Conservation (phyloP, 2,888 invertebrate genomes). For the Eudasyphora cyanicolor region DNA sequence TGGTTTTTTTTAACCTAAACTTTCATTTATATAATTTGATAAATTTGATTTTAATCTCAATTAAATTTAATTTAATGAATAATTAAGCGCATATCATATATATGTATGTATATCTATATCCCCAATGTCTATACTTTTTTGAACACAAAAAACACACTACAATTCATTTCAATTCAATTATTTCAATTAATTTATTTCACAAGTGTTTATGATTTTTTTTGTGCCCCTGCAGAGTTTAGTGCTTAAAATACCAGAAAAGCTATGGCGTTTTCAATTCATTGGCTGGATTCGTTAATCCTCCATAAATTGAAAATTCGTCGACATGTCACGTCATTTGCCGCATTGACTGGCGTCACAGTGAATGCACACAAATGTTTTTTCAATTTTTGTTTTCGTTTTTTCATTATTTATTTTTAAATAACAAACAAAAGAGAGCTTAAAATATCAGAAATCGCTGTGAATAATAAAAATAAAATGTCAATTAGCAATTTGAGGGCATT, state of each 20-base stretch:
- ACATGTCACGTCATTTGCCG: background rate
- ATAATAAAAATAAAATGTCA: slow-evolving; percentile 27
- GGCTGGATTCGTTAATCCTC: slow-evolving; percentile 6
- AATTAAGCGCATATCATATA: background rate
- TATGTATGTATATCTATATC: no score
- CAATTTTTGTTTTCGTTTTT: no score
- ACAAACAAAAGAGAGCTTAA: slow-evolving; percentile 2
- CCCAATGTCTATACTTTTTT: no score
- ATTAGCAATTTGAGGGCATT: slow-evolving; percentile 19
- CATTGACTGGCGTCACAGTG: background rate
- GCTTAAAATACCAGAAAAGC: background rate
- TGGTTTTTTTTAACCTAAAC: background rate
- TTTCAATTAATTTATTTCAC: slow-evolving; percentile 21
- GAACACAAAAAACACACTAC: no score
- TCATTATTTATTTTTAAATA: no score
- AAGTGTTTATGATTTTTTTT: background rate
- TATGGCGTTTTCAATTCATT: background rate
- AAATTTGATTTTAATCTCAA: background rate
- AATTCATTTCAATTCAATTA: slow-evolving; percentile 7
- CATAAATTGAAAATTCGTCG: slow-evolving; percentile 11
- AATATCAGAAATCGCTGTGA: slow-evolving; percentile 4
- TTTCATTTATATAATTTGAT: background rate
- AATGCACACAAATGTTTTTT: background rate
- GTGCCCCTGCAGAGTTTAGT: background rate
- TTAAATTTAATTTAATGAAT: background rate